Evolutionary conservation across 2,888 invertebrate species (phyloP).

Genomic region (Sarcophaga rosellei): DNA sequence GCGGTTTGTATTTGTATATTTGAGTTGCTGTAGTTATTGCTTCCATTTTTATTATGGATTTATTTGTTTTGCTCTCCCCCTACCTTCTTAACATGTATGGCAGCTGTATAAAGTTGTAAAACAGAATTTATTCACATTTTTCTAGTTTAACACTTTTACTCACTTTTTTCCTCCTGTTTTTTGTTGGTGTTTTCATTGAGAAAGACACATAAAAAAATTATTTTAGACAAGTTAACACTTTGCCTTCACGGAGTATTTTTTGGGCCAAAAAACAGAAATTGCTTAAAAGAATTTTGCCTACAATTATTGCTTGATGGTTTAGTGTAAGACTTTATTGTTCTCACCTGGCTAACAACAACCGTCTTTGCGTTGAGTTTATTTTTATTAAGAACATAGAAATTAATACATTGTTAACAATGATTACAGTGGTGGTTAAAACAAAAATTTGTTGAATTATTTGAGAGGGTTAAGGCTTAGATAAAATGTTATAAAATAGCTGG

Average conservation of each 20-base stretch:
- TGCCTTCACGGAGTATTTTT: neutral
- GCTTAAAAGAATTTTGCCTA: slow-evolving; percentile 31
- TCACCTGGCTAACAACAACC: slow-evolving; percentile 46
- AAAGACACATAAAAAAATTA: slow-evolving; percentile 39
- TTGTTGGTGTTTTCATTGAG: slow-evolving; percentile 21
- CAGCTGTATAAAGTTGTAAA: slow-evolving; percentile 15
- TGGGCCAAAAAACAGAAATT: neutral
- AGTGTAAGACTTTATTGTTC: slow-evolving; percentile 49
- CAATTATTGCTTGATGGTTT: slow-evolving; percentile 59
- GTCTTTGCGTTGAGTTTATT: neutral
- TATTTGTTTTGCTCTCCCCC: slow-evolving; percentile 28
- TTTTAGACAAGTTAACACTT: slow-evolving; percentile 65
- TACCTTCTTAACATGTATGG: too few species aligned
- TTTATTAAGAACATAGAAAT: neutral
- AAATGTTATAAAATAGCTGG: too few species aligned
- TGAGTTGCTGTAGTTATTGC: slow-evolving; percentile 7
- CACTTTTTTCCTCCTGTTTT: neutral
- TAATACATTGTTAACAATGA: neutral
- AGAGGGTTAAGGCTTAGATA: too few species aligned
- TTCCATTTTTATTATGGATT: slow-evolving; percentile 19
- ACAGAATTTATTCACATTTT: slow-evolving; percentile 52
- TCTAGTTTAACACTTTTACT: slow-evolving; percentile 52
- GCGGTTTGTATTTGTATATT: slow-evolving; percentile 2
- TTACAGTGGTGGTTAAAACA: too few species aligned
- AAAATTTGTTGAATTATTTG: neutral